Conservation (phyloP, 2,888 invertebrate species). For the Troides oblongomaculatus region DNA sequence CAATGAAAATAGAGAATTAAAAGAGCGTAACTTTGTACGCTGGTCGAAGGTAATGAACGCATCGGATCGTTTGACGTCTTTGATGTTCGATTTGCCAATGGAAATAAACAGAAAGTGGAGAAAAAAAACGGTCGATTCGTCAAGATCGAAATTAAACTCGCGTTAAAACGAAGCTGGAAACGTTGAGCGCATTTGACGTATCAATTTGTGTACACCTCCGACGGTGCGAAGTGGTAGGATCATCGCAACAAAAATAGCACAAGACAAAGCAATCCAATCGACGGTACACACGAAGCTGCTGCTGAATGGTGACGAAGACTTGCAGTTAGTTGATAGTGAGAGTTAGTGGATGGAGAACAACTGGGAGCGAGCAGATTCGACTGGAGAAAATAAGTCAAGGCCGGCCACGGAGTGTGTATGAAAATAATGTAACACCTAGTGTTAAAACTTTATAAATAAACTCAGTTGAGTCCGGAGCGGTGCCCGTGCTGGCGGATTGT, state of each 20-base stretch:
- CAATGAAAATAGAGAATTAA: background rate
- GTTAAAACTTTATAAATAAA: conserved; percentile 69
- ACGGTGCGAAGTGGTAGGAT: conserved; percentile 10
- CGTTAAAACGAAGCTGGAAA: conserved; percentile 9
- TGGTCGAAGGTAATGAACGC: background rate
- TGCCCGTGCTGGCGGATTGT: conserved; percentile 38
- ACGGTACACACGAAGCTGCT: conserved; percentile 28
- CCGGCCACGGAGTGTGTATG: conserved; percentile 53
- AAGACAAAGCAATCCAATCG: conserved; percentile 26
- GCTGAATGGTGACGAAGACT: conserved; percentile 2
- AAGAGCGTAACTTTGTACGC: background rate
- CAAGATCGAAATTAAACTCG: conserved; percentile 17
- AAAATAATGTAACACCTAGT: conserved; percentile 72
- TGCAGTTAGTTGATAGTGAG: background rate
- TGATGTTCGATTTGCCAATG: background rate
- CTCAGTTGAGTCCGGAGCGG: conserved; percentile 58
- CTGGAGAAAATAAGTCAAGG: conserved; percentile 65
- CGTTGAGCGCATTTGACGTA: conserved; percentile 21
- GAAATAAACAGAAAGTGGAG: conserved; percentile 1
- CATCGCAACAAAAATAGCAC: conserved; percentile 27
- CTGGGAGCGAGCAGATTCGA: conserved; percentile 29
- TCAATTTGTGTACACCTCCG: conserved; percentile 13
- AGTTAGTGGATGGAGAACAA: background rate
- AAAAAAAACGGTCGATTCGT: conserved; percentile 8
- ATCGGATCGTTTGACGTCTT: background rate